These are phyloP conservation scores for Villa cingulata DNA, from an alignment of 2,888 invertebrate species.

Conservation along the genomic window DNA sequence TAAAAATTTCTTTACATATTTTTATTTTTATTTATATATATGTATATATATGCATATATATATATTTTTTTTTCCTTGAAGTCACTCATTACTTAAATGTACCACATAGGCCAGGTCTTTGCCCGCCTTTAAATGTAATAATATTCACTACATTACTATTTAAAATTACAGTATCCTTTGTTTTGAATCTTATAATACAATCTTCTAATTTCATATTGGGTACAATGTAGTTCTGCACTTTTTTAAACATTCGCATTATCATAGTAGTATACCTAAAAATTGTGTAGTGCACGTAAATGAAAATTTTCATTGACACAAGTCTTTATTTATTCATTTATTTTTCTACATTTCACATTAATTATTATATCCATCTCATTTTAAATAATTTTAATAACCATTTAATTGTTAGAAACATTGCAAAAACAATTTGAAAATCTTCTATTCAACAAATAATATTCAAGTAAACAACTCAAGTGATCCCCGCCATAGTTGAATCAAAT, in stretches of 20 bases:
- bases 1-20: neutral
- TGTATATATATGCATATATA: too few relatives aligned
- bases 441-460: slow-evolving; percentile 16
- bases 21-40: neutral
- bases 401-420: neutral
- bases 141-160: slow-evolving; percentile 9
- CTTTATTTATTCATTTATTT: neutral
- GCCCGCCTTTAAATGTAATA: neutral
- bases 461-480: slow-evolving; percentile 23
- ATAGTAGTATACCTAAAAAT: neutral
- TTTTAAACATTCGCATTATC: neutral
- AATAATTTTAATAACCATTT: neutral
- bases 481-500: slow-evolving; percentile 20
- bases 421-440: slow-evolving; percentile 11
- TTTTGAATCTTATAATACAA: neutral
- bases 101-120: neutral
- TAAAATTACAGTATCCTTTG: slow-evolving; percentile 2
- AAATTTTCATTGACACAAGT: neutral
- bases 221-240: neutral
- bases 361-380: neutral
- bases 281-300: neutral
- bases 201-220: neutral
- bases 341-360: neutral
- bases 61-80: neutral
- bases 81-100: neutral